Evolutionary conservation across 30 jellyfish, hydroid and myxozoan species (phyloP).

Genomic region (Aurelia sp.): DNA sequence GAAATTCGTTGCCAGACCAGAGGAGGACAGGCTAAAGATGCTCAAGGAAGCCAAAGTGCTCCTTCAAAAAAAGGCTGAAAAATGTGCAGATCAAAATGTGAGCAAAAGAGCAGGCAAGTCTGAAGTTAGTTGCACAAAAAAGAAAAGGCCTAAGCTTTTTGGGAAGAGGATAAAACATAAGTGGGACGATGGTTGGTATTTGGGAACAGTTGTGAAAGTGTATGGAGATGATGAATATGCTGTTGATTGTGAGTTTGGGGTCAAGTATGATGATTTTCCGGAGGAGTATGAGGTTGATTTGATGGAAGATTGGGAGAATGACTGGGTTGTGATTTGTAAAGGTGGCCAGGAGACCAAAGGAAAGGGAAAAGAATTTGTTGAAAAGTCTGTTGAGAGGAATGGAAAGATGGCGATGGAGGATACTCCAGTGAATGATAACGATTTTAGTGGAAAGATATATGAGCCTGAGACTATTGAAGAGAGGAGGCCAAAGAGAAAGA

Average conservation of each 20-base stretch:
- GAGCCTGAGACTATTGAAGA: no score
- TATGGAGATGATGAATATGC: slow-evolving; percentile 31
- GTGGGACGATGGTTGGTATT: slow-evolving; percentile 50
- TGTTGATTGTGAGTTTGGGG: slow-evolving; percentile 33
- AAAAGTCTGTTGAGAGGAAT: no score
- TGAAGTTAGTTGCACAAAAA: neutral
- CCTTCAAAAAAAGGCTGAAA: slow-evolving; percentile 17
- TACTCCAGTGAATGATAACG: no score
- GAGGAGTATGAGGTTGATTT: neutral
- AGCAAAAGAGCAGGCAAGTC: slow-evolving; percentile 1
- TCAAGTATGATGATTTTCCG: slow-evolving; percentile 17
- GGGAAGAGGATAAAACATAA: slow-evolving; percentile 35
- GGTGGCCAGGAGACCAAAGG: no score
- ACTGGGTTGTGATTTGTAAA: neutral
- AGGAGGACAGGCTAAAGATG: slow-evolving; percentile 18
- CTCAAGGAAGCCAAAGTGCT: neutral
- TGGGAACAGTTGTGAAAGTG: slow-evolving; percentile 1
- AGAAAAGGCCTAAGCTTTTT: slow-evolving; percentile 14
- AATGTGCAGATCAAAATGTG: neutral
- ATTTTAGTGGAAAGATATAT: no score
- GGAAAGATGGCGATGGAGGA: no score
- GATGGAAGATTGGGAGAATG: slow-evolving; percentile 3
- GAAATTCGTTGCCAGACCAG: no score
- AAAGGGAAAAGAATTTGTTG: no score
- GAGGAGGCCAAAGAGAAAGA: no score